phyloP scores from a whole-genome alignment of 2,113 vertebrate genomes.

The Gyps fulvus region DNA sequence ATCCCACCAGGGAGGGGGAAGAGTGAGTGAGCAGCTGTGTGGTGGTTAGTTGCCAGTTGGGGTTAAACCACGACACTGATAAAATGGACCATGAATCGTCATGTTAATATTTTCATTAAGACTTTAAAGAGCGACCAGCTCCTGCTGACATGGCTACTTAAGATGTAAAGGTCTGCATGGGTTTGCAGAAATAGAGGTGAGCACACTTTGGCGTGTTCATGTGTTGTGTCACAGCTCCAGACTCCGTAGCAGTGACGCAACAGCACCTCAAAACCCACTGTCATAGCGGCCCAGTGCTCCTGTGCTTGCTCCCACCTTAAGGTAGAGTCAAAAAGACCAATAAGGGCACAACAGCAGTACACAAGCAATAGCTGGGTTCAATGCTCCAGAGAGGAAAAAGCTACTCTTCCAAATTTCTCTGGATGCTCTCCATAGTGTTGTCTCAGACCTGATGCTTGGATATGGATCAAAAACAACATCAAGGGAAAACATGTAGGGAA shows the following conservation, averaged over 20 bases:
- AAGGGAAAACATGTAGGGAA: not conserved
- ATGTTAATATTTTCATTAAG: not conserved
- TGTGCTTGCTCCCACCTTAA: not conserved
- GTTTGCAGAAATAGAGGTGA: not conserved
- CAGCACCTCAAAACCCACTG: not conserved
- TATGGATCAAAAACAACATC: not conserved
- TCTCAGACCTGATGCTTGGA: not conserved
- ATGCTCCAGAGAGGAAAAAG: not conserved
- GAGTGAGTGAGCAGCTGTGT: too few relatives aligned
- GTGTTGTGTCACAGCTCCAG: not conserved
- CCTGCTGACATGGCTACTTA: not conserved
- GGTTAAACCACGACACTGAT: not conserved
- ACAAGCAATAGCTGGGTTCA: not conserved
- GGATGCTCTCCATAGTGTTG: not conserved
- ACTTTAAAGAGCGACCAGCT: not conserved
- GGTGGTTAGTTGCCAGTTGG: too few relatives aligned
- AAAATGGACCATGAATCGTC: not conserved
- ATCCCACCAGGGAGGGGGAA: too few relatives aligned
- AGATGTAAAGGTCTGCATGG: not conserved
- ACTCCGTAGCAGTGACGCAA: not conserved
- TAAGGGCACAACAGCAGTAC: not conserved
- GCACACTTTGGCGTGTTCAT: rapidly evolving
- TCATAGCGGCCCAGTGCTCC: not conserved
- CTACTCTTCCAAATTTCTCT: not conserved
- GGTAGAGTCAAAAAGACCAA: not conserved